Conservation (phyloP, 2,113 vertebrate genomes). For the Toxotes chatareus region DNA sequence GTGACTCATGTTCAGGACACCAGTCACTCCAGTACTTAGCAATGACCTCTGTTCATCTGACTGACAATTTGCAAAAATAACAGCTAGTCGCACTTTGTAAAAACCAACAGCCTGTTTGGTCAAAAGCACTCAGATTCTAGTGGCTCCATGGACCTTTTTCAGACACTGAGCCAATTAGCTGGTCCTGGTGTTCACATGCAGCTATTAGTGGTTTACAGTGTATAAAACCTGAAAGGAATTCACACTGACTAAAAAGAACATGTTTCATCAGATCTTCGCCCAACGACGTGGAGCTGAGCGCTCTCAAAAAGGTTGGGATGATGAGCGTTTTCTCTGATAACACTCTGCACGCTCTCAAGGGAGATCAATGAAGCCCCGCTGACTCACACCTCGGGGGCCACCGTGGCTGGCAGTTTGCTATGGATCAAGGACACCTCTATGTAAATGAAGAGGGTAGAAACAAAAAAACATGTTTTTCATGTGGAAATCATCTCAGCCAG, state of each 20-base stretch:
- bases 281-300: neutral
- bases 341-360: no score
- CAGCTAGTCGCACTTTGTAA: constrained; percentile 30
- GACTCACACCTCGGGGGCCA: no score
- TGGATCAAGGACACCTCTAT: no score
- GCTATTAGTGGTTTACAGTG: neutral
- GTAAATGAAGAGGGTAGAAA: no score
- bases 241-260: neutral
- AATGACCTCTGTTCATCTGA: constrained; percentile 37
- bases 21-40: constrained; percentile 48
- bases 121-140: constrained; percentile 34
- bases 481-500: no score
- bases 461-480: no score
- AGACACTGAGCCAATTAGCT: constrained; percentile 18
- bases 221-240: neutral
- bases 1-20: constrained; percentile 31
- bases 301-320: no score
- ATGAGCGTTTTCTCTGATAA: neutral
- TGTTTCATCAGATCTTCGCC: neutral
- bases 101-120: constrained; percentile 40
- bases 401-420: no score
- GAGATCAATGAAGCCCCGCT: no score
- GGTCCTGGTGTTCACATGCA: neutral
- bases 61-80: constrained; percentile 62
- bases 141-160: constrained; percentile 33